phyloP scores from a whole-genome alignment of 2,113 vertebrate species.

The Genyomyrus donnyi region DNA sequence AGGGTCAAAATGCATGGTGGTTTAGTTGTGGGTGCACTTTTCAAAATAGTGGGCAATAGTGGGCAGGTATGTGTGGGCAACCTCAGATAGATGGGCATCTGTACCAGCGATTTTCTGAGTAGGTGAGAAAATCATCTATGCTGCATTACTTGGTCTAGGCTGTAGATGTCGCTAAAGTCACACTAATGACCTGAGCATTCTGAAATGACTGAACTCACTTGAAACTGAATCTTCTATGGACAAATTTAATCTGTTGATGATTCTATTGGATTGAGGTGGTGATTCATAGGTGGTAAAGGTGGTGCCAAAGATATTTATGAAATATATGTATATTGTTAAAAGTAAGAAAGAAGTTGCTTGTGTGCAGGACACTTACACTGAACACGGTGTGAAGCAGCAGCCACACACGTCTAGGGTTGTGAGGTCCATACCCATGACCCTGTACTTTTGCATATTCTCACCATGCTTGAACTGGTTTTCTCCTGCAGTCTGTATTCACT shows the following conservation, averaged over 20 bases:
- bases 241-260: not conserved
- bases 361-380: not conserved
- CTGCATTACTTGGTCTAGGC: not conserved
- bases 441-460: not conserved
- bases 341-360: not conserved
- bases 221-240: not conserved
- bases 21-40: not conserved
- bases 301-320: not conserved
- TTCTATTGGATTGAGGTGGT: not conserved
- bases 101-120: not conserved
- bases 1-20: not conserved
- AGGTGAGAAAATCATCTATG: not conserved
- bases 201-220: not conserved
- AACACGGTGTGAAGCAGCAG: not conserved
- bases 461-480: not conserved
- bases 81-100: not conserved
- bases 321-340: not conserved
- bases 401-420: not conserved
- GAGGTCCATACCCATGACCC: not conserved
- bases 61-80: not conserved
- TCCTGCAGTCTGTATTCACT: not conserved
- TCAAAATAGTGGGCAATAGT: not conserved
- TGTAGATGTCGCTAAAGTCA: not conserved
- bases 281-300: not conserved
- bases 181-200: not conserved